Conservation (phyloP, 1,140 invertebrate species). For the Catajapyx aquilonaris region DNA sequence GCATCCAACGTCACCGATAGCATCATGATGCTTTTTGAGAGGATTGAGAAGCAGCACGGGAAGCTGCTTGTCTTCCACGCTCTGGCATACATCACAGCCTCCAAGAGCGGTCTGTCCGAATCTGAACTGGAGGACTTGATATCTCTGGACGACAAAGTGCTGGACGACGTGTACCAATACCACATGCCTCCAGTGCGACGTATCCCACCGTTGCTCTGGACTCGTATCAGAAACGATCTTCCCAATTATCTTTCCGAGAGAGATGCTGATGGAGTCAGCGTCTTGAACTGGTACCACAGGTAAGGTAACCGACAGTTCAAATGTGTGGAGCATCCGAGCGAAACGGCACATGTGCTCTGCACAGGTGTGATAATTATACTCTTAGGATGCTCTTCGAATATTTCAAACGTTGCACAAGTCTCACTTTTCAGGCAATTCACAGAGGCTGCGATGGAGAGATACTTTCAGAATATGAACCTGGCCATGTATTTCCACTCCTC, state of each 20-base stretch:
- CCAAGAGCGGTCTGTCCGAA: slow-evolving; percentile 77
- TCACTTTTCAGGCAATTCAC: slow-evolving; percentile 59
- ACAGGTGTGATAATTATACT: not conserved
- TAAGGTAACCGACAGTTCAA: slow-evolving; percentile 11
- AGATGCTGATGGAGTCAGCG: slow-evolving; percentile 90
- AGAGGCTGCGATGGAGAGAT: slow-evolving; percentile 77
- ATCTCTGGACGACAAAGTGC: slow-evolving; percentile 75
- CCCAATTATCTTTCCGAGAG: slow-evolving; percentile 89
- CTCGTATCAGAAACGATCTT: slow-evolving; percentile 79
- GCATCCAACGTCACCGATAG: slow-evolving; percentile 92
- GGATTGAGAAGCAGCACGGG: slow-evolving; percentile 87
- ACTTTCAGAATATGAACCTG: slow-evolving; percentile 95
- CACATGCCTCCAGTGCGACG: slow-evolving; percentile 85
- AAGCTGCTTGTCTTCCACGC: slow-evolving; percentile 81
- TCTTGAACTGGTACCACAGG: slow-evolving; percentile 92
- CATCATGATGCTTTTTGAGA: slow-evolving; percentile 89
- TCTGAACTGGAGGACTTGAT: slow-evolving; percentile 87
- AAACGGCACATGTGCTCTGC: not conserved
- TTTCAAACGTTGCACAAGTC: not conserved
- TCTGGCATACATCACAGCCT: slow-evolving; percentile 82
- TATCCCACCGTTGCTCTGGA: slow-evolving; percentile 90
- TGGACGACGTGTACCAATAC: slow-evolving; percentile 97
- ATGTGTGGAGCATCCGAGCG: too few relatives aligned
- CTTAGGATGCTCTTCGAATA: not conserved
- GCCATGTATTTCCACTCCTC: slow-evolving; percentile 89